A percentile compares a stretch with the other conserved stretches of the same genome.
phyloP scores from a whole-genome alignment of 2,888 invertebrate species.

The Trichogramma evanescens region DNA sequence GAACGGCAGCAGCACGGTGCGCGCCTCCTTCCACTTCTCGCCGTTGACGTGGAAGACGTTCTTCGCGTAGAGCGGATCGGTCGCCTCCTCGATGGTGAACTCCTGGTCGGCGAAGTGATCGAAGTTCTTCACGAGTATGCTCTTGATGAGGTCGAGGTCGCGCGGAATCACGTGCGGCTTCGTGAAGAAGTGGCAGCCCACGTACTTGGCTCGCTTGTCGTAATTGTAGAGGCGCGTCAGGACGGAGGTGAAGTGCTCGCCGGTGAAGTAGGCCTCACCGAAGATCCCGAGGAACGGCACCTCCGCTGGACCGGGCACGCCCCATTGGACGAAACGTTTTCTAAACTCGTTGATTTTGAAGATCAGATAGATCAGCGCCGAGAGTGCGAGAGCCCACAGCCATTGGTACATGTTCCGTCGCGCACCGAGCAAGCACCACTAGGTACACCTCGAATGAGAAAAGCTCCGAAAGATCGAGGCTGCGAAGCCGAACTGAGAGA shows the following conservation, averaged over 20 bases:
- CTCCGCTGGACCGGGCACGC: conserved; percentile 1
- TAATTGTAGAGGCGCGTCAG: too few relatives aligned
- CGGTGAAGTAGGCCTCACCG: neutral
- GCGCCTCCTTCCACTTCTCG: conserved; percentile 51
- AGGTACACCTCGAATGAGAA: too few relatives aligned
- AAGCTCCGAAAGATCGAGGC: too few relatives aligned
- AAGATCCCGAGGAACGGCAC: neutral
- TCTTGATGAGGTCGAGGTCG: conserved; percentile 33
- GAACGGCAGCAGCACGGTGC: conserved; percentile 50
- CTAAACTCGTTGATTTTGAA: neutral
- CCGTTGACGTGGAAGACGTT: conserved; percentile 33
- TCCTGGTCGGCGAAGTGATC: conserved; percentile 31
- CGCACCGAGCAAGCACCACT: too few relatives aligned
- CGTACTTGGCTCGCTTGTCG: conserved; percentile 19
- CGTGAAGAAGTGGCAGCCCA: conserved; percentile 29
- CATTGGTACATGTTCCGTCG: conserved; percentile 1
- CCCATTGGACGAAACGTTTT: conserved; percentile 3
- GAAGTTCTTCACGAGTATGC: conserved; percentile 30
- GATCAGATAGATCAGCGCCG: neutral
- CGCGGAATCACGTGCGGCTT: conserved; percentile 27
- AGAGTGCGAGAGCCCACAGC: neutral
- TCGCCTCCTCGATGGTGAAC: conserved; percentile 14
- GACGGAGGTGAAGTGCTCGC: too few relatives aligned
- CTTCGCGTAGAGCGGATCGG: conserved; percentile 26
- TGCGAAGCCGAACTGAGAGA: too few relatives aligned